Percentiles rank a stretch among this genome's conserved stretches.
Conservation (phyloP, 1,140 invertebrate genomes). For the Diabrotica virgifera region DNA sequence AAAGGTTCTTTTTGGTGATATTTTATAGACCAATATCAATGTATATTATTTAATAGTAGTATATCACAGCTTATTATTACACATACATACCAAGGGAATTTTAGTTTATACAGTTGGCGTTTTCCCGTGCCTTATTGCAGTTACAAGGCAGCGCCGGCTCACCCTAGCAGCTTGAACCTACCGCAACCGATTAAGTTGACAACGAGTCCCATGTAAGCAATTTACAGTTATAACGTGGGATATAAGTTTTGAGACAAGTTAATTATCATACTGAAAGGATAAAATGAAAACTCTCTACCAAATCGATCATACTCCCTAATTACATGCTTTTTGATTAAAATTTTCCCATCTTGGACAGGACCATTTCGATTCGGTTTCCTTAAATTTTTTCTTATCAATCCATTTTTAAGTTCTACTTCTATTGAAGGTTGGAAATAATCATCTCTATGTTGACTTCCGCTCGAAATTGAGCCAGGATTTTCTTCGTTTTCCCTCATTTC, state of each 20-base stretch:
- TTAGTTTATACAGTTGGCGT: constrained; percentile 89
- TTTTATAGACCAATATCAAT: too few relatives aligned
- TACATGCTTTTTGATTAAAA: background rate
- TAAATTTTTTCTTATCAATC: background rate
- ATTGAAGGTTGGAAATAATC: too few relatives aligned
- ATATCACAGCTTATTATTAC: background rate
- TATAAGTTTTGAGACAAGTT: background rate
- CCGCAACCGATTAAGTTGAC: constrained; percentile 71
- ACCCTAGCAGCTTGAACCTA: constrained; percentile 71
- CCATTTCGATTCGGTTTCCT: background rate
- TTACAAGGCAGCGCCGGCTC: constrained; percentile 72
- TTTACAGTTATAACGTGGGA: background rate
- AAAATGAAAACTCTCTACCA: background rate
- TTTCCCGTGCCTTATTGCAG: constrained; percentile 90
- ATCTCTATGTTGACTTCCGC: too few relatives aligned
- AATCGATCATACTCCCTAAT: too few relatives aligned
- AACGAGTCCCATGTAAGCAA: constrained; percentile 62
- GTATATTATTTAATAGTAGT: too few relatives aligned
- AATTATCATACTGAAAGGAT: background rate
- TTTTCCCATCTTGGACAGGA: background rate
- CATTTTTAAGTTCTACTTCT: too few relatives aligned
- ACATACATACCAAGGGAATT: constrained; percentile 47
- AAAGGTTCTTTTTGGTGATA: too few relatives aligned
- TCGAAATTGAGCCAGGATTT: too few relatives aligned
- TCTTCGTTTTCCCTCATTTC: too few relatives aligned